These are phyloP conservation scores for Microctenopoma steveboyesi DNA, from an alignment of 2,797 vertebrate genomes.

Conservation along the genomic window DNA sequence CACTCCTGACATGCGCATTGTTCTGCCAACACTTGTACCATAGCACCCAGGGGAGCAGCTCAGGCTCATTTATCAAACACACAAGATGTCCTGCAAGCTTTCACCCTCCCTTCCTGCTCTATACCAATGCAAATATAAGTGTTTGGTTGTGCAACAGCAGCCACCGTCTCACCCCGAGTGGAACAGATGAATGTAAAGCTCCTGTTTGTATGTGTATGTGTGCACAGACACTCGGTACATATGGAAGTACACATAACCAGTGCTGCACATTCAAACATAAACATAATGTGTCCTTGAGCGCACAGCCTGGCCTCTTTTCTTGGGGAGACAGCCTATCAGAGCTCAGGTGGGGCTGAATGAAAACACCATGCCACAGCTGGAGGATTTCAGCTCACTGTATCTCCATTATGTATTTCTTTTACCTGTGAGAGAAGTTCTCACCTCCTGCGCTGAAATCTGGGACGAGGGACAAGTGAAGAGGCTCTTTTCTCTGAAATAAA, in stretches of 20 bases:
- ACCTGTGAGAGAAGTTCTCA: constrained; percentile 55
- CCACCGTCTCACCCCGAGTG: constrained; percentile 32
- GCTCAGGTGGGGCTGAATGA: constrained; percentile 30
- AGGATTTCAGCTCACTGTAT: constrained; percentile 35
- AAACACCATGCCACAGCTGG: constrained; percentile 31
- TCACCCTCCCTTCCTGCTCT: not conserved
- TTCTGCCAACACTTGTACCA: constrained; percentile 42
- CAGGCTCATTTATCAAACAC: constrained; percentile 75
- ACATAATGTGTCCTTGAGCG: constrained; percentile 26
- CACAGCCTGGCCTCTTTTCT: constrained; percentile 13
- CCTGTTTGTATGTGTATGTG: constrained; percentile 13
- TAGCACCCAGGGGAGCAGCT: constrained; percentile 57
- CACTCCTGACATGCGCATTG: constrained; percentile 60
- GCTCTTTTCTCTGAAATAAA: constrained; percentile 67
- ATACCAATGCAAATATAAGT: constrained; percentile 58
- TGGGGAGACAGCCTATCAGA: constrained; percentile 27
- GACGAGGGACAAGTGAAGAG: constrained; percentile 60
- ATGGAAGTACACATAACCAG: not conserved
- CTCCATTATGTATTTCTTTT: constrained; percentile 51
- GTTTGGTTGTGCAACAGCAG: constrained; percentile 36
- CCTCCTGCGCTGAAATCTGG: constrained; percentile 55
- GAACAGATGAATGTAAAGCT: constrained; percentile 55
- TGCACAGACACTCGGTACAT: not conserved
- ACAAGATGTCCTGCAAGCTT: constrained; percentile 49
- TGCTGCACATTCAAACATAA: constrained; percentile 20